These are phyloP conservation scores for Diabrotica virgifera DNA, from an alignment of 1,140 invertebrate species.

Conservation along the genomic window DNA sequence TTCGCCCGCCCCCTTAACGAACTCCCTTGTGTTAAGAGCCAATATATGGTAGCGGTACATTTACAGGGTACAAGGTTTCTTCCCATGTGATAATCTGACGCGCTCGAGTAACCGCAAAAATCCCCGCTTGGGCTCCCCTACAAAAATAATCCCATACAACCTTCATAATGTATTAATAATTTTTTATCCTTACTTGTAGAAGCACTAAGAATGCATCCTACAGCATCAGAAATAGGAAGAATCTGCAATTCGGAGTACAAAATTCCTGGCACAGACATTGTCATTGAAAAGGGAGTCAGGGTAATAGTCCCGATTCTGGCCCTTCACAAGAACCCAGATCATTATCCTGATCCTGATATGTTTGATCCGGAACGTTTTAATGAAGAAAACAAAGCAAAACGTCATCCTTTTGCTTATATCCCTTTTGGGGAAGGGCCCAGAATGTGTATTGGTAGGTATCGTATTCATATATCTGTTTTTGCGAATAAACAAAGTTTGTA, in stretches of 20 bases:
- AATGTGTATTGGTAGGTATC: conserved; percentile 57
- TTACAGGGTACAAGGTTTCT: too few species aligned
- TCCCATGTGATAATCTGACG: too few species aligned
- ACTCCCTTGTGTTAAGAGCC: too few species aligned
- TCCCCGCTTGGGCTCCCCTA: too few species aligned
- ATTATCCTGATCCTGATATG: conserved; percentile 59
- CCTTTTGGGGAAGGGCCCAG: conserved; percentile 43
- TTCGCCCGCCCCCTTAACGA: too few species aligned
- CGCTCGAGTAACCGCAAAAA: too few species aligned
- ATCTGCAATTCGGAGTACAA: conserved; percentile 22
- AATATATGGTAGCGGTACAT: too few species aligned
- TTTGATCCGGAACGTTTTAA: conserved; percentile 66
- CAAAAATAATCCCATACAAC: too few species aligned
- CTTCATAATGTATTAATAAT: too few species aligned
- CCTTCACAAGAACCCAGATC: conserved; percentile 51
- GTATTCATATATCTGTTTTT: too few species aligned
- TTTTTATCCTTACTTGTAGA: conserved; percentile 45
- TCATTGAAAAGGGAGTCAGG: conserved; percentile 48
- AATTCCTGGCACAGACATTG: conserved; percentile 42
- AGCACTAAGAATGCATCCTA: conserved; percentile 58
- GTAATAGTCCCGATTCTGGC: conserved; percentile 49
- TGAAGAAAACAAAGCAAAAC: conserved; percentile 46
- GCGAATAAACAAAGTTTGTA: too few species aligned
- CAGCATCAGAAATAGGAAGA: conserved; percentile 36
- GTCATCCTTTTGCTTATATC: conserved; percentile 50